Evolutionary conservation across 2,888 invertebrate genomes (phyloP).

Genomic region (Oligia strigilis): DNA sequence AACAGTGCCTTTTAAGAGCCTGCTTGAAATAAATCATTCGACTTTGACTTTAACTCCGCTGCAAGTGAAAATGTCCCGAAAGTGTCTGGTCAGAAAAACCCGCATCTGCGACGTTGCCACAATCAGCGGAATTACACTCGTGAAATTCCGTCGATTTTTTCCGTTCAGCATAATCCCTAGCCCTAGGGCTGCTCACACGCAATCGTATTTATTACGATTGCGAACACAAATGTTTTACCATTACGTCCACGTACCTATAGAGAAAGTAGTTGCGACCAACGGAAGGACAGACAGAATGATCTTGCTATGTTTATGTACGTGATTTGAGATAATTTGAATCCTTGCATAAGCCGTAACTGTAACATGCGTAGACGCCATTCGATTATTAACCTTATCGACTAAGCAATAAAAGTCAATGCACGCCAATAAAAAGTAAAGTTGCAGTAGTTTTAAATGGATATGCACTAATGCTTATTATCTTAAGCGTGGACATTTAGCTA

Average conservation of each 20-base stretch:
- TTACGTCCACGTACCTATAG: conserved; percentile 81
- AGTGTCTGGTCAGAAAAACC: background rate
- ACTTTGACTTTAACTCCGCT: background rate
- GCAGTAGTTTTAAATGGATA: conserved; percentile 51
- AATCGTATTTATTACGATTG: conserved; percentile 64
- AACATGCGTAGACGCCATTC: conserved; percentile 55
- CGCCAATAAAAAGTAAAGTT: background rate
- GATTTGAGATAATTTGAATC: conserved; percentile 79
- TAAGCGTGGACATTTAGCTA: conserved; percentile 56
- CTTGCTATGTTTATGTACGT: conserved; percentile 75
- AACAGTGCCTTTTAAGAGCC: background rate
- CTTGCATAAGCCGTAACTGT: conserved; percentile 72
- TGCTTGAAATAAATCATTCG: background rate
- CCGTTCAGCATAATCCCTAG: background rate
- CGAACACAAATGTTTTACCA: conserved; percentile 64
- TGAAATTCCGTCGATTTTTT: background rate
- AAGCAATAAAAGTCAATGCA: conserved; percentile 54
- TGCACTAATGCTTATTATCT: conserved; percentile 59
- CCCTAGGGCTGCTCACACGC: conserved; percentile 70
- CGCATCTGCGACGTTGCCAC: background rate
- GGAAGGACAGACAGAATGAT: conserved; percentile 79
- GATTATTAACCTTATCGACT: conserved; percentile 64
- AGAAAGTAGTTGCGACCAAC: conserved; percentile 84
- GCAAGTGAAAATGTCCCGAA: background rate
- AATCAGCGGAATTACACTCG: background rate